Percentiles rank a stretch among this genome's conserved stretches.
Conservation (phyloP, 2,113 vertebrate species). For the Romanogobio albipinnatus region DNA sequence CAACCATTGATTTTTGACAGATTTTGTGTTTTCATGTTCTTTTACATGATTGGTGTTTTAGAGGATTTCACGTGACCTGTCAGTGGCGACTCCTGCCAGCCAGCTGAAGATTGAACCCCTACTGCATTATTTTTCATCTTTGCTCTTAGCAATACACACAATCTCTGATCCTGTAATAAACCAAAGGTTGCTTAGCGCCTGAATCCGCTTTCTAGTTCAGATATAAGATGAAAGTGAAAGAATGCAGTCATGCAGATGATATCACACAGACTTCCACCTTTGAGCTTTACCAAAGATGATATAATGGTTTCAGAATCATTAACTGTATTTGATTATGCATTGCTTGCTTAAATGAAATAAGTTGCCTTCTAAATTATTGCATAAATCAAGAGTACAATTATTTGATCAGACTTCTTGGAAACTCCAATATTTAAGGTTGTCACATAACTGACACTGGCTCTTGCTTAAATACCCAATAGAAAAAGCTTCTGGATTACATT, state of each 20-base stretch:
- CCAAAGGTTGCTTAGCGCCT: not conserved
- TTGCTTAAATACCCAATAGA: not conserved
- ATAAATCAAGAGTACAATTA: not conserved
- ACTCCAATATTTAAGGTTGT: not conserved
- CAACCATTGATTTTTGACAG: too few species aligned
- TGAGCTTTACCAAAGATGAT: not conserved
- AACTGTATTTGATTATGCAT: too few species aligned
- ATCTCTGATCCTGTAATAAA: conserved; percentile 5
- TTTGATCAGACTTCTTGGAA: not conserved
- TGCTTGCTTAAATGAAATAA: too few species aligned
- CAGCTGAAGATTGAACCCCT: too few species aligned
- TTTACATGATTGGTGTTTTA: too few species aligned
- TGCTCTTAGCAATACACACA: not conserved
- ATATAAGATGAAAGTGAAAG: conserved; percentile 28
- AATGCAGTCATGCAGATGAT: not conserved
- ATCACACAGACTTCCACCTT: not conserved
- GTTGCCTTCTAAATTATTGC: too few species aligned
- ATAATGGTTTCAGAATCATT: not conserved
- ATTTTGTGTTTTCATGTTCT: too few species aligned
- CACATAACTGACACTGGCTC: not conserved
- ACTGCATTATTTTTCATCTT: not conserved
- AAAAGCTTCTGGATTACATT: not conserved
- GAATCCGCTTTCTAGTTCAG: not conserved
- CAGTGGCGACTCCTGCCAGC: too few species aligned
- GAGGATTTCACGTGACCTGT: too few species aligned